These are phyloP conservation scores for Drosophila saltans DNA, from an alignment of 1,140 invertebrate genomes.

Conservation along the genomic window DNA sequence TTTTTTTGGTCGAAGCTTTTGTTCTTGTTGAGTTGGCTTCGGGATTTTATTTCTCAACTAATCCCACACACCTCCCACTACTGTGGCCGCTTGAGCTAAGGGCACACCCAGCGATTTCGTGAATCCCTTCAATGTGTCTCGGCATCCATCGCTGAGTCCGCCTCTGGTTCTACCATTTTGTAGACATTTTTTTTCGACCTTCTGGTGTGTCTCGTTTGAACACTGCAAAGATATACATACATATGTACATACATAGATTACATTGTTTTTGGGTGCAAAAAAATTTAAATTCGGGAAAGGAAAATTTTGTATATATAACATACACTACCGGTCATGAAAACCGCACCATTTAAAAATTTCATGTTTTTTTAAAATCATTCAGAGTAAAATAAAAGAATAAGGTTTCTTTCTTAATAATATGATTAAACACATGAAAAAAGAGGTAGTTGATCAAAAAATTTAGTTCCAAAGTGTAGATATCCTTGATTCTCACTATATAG, in stretches of 20 bases:
- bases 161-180: slow-evolving; percentile 1
- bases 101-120: slow-evolving; percentile 62
- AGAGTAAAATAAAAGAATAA: no score
- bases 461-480: no score
- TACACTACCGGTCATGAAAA: no score
- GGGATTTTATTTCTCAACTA: slow-evolving; percentile 65
- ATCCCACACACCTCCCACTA: slow-evolving; percentile 51
- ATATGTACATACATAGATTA: slow-evolving; percentile 33
- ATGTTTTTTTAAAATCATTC: no score
- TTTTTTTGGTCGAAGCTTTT: slow-evolving; percentile 38
- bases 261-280: slow-evolving; percentile 52
- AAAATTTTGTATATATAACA: slow-evolving; percentile 31
- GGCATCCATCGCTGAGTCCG: neutral
- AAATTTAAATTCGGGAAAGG: slow-evolving; percentile 31
- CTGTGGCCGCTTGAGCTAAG: slow-evolving; percentile 2
- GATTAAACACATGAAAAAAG: no score
- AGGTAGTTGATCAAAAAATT: no score
- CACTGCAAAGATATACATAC: slow-evolving; percentile 39
- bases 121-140: slow-evolving; percentile 37
- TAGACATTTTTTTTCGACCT: slow-evolving; percentile 1
- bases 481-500: no score
- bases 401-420: no score
- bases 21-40: slow-evolving; percentile 49
- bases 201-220: slow-evolving; percentile 44
- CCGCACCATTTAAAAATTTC: no score